Conservation (phyloP, 2,797 vertebrate genomes). For the Mormyrops boulengeri region DNA sequence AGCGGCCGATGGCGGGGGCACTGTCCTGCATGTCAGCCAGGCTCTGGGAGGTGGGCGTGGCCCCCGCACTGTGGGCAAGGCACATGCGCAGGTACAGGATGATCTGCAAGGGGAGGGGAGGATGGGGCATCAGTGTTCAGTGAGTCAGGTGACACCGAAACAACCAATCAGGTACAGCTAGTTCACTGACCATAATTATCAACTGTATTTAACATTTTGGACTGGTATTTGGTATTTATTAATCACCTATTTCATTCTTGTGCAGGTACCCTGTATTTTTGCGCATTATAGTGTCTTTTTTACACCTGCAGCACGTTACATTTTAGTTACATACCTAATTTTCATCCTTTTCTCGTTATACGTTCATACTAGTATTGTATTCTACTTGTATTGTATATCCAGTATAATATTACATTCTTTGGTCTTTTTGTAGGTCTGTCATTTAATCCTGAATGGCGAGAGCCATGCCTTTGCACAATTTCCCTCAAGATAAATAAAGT, state of each 20-base stretch:
- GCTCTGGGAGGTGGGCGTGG: conserved; percentile 72
- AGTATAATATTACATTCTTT: not conserved
- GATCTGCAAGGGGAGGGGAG: conserved; percentile 63
- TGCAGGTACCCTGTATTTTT: not conserved
- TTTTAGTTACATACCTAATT: not conserved
- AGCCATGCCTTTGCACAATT: not conserved
- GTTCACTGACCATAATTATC: not conserved
- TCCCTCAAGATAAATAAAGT: not conserved
- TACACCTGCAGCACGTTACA: not conserved
- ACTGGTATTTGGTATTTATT: not conserved
- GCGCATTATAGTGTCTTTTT: not conserved
- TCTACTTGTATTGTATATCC: not conserved
- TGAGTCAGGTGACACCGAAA: not conserved
- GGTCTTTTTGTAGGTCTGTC: not conserved
- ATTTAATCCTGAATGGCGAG: not conserved
- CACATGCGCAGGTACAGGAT: conserved; percentile 93
- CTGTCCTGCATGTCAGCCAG: conserved; percentile 92
- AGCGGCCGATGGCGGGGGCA: conserved; percentile 84
- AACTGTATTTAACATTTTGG: not conserved
- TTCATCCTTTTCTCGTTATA: not conserved
- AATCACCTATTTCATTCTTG: not conserved
- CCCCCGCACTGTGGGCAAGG: conserved; percentile 85
- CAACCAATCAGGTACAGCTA: not conserved
- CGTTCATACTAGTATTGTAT: not conserved
- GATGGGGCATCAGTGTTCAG: not conserved